Percentiles rank a stretch among this genome's conserved stretches.
Conservation (phyloP, 2,888 invertebrate species). For the Campopleginae sp. region DNA sequence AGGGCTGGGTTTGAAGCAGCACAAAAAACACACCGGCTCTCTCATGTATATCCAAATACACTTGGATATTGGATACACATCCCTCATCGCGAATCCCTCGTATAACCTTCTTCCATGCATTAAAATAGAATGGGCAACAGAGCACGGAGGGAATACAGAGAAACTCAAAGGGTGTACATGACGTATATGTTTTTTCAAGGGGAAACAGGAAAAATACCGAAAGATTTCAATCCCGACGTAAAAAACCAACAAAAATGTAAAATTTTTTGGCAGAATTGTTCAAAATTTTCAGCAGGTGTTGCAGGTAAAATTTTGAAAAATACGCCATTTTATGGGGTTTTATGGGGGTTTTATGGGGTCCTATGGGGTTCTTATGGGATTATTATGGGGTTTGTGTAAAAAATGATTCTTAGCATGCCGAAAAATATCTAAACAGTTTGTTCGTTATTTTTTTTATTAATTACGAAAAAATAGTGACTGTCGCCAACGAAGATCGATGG, state of each 20-base stretch:
- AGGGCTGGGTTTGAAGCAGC: background rate
- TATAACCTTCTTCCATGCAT: background rate
- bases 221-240: background rate
- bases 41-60: conserved; percentile 30
- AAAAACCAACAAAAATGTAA: background rate
- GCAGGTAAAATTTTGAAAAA: too few relatives aligned
- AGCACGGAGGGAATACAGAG: background rate
- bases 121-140: conserved; percentile 13
- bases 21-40: background rate
- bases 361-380: too few relatives aligned
- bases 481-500: background rate
- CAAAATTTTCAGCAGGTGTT: too few relatives aligned
- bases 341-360: too few relatives aligned
- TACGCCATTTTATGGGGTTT: too few relatives aligned
- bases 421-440: too few relatives aligned
- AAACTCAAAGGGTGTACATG: background rate
- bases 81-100: conserved; percentile 32
- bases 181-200: background rate
- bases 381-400: too few relatives aligned
- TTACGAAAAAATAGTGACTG: background rate
- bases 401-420: too few relatives aligned
- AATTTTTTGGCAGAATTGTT: too few relatives aligned
- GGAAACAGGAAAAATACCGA: background rate
- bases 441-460: too few relatives aligned
- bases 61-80: conserved; percentile 62